Evolutionary conservation across 2,797 vertebrate species (phyloP).

Genomic region (Moxostoma hubbsi): DNA sequence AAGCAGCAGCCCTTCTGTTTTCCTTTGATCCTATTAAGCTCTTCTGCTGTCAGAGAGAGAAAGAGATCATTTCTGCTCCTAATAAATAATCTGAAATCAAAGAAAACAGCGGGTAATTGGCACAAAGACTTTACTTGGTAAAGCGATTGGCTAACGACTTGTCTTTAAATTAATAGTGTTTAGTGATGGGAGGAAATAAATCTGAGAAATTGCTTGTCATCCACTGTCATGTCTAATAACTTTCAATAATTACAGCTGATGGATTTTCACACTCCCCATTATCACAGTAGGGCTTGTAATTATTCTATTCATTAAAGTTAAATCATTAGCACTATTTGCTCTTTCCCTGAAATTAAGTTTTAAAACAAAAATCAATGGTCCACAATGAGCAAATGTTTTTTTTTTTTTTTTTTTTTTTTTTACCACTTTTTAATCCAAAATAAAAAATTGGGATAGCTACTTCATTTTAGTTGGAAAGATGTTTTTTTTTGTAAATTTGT

Average conservation of each 20-base stretch:
- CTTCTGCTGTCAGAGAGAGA: constrained; percentile 77
- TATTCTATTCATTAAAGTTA: constrained; percentile 99
- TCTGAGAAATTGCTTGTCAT: constrained; percentile 99
- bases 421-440: not conserved
- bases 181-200: constrained; percentile 95
- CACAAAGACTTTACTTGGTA: constrained; percentile 93
- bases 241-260: constrained; percentile 99
- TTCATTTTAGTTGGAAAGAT: not conserved
- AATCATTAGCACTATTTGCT: constrained; percentile 94
- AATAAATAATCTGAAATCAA: constrained; percentile 92
- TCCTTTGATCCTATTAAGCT: constrained; percentile 77
- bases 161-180: constrained; percentile 99
- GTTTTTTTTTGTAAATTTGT: not conserved
- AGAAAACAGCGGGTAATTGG: constrained; percentile 91
- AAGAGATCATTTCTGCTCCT: constrained; percentile 86
- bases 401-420: constrained; percentile 22
- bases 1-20: constrained; percentile 57
- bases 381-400: constrained; percentile 7
- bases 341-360: constrained; percentile 81
- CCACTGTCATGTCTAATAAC: constrained; percentile 99
- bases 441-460: not conserved
- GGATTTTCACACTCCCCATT: constrained; percentile 99
- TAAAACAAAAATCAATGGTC: constrained; percentile 34
- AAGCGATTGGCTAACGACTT: constrained; percentile 91
- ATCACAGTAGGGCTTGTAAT: constrained; percentile 99